Base-by-base conservation (phyloP, 2,888 invertebrate genomes). In the Dasypogon diadema region DNA sequence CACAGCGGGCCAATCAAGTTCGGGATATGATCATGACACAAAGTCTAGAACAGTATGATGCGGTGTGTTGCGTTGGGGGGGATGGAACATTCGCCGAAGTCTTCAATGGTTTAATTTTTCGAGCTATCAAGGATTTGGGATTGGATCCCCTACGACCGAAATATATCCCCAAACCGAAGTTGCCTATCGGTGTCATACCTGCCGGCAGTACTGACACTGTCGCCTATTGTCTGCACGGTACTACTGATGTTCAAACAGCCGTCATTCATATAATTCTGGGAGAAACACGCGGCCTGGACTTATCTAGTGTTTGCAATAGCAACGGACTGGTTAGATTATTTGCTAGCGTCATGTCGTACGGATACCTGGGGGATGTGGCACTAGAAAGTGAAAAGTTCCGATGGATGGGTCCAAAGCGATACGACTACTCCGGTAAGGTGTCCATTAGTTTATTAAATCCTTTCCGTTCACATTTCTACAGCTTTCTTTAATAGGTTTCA, bases 1-100 rank as follows among this genome's bases (percentile, higher is more conserved):
- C 95, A 0, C 91, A 93, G 82, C 87, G 93, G 76, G 90, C 91
- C 18, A 92, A 93, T 83, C 94, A 95, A 85, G 93, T 94, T 34
- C 89, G 90, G 37, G 93, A 95, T 82, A 89, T 89, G 21, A 79
- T 85, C 2, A 84, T 93, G 63, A 87, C 86, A 75, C 87, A 88
- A 75, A 88, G 89, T 81, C 83, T 90, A 77, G 89, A 91, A 78
- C 86, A 86, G 79, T 89, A 88, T 79, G 89, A 92, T 86, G 93
- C 92, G 0, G 88, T 95, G 18, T 91, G 92, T 16, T 92, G 93
- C 84, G 92, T 96, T 6, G 96, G 96, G 0, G 96, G 96, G 0
- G 96, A 96, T 84, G 96, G 96, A 0, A 93, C 95, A 54, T 92
- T 94, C 80, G 91, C 93, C 5, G 96, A 96, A 85, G 88, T 95